Evolutionary conservation across 2,888 invertebrate species (phyloP), one percentile per base, ranked within the genome.

Genomic region (Drosophila gaucha): DNA sequence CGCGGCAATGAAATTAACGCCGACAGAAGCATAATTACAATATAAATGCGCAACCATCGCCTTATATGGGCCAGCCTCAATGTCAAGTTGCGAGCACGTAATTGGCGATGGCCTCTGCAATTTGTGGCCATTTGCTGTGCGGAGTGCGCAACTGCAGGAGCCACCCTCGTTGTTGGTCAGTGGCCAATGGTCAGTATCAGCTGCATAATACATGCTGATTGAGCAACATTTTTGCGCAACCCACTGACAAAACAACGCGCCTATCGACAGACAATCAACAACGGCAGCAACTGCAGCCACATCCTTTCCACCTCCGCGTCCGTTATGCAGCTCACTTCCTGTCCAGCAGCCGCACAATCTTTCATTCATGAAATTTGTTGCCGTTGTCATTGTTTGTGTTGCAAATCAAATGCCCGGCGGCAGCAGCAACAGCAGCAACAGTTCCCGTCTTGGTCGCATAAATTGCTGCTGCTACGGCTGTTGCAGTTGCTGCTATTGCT

Each of bases 301-400:
- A 88, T 85, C 89, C 85, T 84, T 84, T 85, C 84, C 84, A 88
- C 84, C 84, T 84, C 87, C 88, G 85, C 89, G 82, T 82, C 82
- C 88, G 82, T 86, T 82, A 82, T 82, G 82, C 86, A 69, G 80
- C 69, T 85, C 88, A 84, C 84, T 84, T 84, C 84, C 84, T 84
- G 84, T 88, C 83, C 74, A 72, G 64, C 54, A 73, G 70, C 73
- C 38, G 58, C 75, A 73, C 88, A 84, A 84, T 84, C 88, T 84
- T 84, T 88, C 84, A 84, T 84, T 84, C 88, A 84, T 84, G 88
- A 84, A 84, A 84, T 84, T 84, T 88, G 88, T 86, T 86, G 87
- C 85, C 79, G 82, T 89, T 85, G 84, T 89, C 89, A 80, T 89
- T 89, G 89, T 89, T 86, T 86, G 89, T 85, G 83, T 83, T 89